Conservation (phyloP, 37 sponge, comb jelly and placozoan genomes). For the Diacarnus erythraeanus region DNA sequence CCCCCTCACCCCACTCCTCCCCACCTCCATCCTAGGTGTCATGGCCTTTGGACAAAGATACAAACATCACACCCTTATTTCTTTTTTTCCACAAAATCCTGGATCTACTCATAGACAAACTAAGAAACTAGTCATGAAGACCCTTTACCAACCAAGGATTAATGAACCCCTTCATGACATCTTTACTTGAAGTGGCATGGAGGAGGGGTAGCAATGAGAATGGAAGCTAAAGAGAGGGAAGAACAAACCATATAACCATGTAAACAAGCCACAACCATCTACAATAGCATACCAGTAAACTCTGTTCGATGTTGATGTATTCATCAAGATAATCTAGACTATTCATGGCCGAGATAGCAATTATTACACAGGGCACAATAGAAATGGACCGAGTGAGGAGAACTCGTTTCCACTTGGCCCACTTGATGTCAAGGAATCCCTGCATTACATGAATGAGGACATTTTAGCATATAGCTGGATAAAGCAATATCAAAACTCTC, state of each 20-base stretch:
- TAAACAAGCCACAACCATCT: constrained; percentile 77
- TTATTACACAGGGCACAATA: constrained; percentile 82
- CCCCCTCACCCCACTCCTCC: no score
- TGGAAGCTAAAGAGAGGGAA: constrained; percentile 63
- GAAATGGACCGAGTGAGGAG: constrained; percentile 86
- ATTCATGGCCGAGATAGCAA: constrained; percentile 67
- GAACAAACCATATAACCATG: neutral
- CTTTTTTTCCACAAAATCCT: no score
- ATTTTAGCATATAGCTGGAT: neutral
- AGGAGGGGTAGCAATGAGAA: constrained; percentile 87
- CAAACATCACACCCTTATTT: no score
- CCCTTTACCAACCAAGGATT: constrained; percentile 36
- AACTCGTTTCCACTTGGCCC: constrained; percentile 95
- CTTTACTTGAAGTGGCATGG: constrained; percentile 64
- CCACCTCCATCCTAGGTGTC: no score
- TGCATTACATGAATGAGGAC: constrained; percentile 13
- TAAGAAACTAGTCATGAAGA: no score
- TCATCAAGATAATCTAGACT: constrained; percentile 81
- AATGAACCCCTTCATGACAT: constrained; percentile 79
- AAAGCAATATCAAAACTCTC: neutral
- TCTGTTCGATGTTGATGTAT: constrained; percentile 88
- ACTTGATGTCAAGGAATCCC: constrained; percentile 89
- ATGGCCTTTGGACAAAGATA: no score
- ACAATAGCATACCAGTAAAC: constrained; percentile 59
- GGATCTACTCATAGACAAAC: no score